Percentiles rank a stretch among this genome's conserved stretches.
These are phyloP conservation scores for Platichthys flesus DNA, from an alignment of 2,113 vertebrate species.

Conservation along the genomic window DNA sequence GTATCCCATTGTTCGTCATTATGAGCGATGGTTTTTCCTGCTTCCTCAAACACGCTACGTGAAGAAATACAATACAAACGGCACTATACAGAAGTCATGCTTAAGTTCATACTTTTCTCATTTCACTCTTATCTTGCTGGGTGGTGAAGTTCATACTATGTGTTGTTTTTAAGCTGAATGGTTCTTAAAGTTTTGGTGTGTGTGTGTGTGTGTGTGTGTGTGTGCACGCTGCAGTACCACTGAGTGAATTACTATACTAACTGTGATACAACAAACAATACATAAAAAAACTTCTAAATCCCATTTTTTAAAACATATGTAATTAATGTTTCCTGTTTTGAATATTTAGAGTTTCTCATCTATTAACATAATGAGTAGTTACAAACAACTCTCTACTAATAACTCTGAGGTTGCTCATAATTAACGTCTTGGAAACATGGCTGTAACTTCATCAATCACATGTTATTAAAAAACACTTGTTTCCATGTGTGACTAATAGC, in stretches of 20 bases:
- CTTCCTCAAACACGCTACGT: not conserved
- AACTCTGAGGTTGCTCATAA: slow-evolving; percentile 21
- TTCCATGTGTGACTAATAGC: slow-evolving; percentile 26
- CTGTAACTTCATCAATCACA: slow-evolving; percentile 21
- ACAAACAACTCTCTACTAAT: slow-evolving; percentile 10
- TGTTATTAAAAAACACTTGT: slow-evolving; percentile 23
- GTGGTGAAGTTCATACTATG: slow-evolving; percentile 26
- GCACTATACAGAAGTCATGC: not conserved
- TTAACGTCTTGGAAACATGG: slow-evolving; percentile 15
- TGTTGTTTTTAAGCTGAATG: slow-evolving; percentile 23
- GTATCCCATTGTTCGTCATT: slow-evolving; percentile 19
- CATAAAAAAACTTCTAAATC: not conserved
- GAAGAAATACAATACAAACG: slow-evolving; percentile 1
- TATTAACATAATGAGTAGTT: slow-evolving; percentile 16
- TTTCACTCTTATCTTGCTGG: slow-evolving; percentile 17
- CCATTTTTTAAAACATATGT: not conserved
- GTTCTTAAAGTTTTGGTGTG: not conserved
- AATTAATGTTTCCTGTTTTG: not conserved
- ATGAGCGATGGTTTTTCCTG: slow-evolving; percentile 33
- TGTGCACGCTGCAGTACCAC: not conserved
- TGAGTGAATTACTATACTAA: not conserved
- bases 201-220: not conserved
- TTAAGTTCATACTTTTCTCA: slow-evolving; percentile 17
- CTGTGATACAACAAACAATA: not conserved
- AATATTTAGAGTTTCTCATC: not conserved